These are phyloP conservation scores for Symphodus melops DNA, from an alignment of 2,113 vertebrate species.

Conservation along the genomic window DNA sequence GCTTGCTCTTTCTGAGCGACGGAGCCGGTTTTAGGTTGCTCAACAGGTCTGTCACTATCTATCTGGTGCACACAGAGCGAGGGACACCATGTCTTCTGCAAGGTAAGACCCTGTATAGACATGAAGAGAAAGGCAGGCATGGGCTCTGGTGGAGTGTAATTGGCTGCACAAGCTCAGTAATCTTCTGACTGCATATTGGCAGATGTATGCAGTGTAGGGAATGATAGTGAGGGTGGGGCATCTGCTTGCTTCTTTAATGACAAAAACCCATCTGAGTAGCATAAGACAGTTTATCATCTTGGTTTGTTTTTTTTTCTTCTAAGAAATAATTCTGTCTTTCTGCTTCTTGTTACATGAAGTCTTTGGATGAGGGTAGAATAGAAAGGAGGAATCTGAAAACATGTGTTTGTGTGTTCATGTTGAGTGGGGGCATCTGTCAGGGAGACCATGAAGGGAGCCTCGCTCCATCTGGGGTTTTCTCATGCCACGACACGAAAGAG, in stretches of 20 bases:
- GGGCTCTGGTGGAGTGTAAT: conserved; percentile 24
- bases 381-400: background rate
- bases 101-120: conserved; percentile 68
- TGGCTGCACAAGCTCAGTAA: conserved; percentile 36
- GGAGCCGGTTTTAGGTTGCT: conserved; percentile 43
- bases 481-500: conserved; percentile 2
- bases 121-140: background rate
- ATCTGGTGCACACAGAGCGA: conserved; percentile 21
- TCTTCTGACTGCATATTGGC: conserved; percentile 40
- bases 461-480: conserved; percentile 39
- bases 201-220: conserved; percentile 20
- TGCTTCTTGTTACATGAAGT: no score
- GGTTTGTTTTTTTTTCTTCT: conserved; percentile 1
- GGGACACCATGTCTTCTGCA: conserved; percentile 69
- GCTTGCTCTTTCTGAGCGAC: conserved; percentile 48
- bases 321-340: background rate
- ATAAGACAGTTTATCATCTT: background rate
- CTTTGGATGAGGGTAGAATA: background rate
- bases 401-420: conserved; percentile 19
- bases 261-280: background rate
- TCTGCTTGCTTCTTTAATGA: background rate
- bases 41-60: conserved; percentile 69
- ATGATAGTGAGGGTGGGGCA: conserved; percentile 28
- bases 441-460: background rate
- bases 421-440: conserved; percentile 32